phyloP scores from a whole-genome alignment of 2,888 invertebrate genomes.

The Pristionchus japonicus region DNA sequence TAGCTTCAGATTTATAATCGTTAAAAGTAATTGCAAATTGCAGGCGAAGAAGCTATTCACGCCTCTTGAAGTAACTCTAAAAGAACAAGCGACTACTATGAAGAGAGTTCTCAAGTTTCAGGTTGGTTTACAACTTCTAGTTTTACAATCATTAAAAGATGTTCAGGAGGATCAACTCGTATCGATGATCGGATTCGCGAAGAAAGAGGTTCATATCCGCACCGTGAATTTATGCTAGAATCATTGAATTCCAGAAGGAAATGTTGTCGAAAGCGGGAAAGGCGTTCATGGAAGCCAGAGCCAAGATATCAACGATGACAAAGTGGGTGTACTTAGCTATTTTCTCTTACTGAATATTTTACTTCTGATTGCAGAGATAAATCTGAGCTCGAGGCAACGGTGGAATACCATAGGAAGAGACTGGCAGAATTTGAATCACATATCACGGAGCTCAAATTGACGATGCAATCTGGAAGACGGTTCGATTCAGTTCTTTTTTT shows the following conservation, averaged over 20 bases:
- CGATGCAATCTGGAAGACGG: background rate
- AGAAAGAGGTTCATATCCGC: background rate
- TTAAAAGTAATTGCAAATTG: too few species aligned
- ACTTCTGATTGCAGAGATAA: background rate
- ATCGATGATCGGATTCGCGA: background rate
- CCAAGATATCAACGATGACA: background rate
- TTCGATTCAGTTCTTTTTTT: background rate
- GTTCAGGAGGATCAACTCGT: background rate
- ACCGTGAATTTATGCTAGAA: background rate
- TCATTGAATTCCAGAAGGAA: background rate
- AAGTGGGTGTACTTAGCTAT: too few species aligned
- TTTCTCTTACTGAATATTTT: too few species aligned
- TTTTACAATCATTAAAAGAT: background rate
- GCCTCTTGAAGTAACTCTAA: background rate
- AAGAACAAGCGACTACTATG: background rate
- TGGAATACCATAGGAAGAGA: background rate
- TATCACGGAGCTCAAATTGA: background rate
- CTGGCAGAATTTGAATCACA: background rate
- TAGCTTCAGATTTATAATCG: background rate
- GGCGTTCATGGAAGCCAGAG: background rate
- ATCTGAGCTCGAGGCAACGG: background rate
- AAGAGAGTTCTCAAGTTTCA: background rate
- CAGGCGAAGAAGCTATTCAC: constrained; percentile 37
- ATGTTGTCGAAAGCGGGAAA: background rate
- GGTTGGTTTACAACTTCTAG: background rate